phyloP scores from a whole-genome alignment of 2,888 invertebrate genomes.

The Archips crataeganus region DNA sequence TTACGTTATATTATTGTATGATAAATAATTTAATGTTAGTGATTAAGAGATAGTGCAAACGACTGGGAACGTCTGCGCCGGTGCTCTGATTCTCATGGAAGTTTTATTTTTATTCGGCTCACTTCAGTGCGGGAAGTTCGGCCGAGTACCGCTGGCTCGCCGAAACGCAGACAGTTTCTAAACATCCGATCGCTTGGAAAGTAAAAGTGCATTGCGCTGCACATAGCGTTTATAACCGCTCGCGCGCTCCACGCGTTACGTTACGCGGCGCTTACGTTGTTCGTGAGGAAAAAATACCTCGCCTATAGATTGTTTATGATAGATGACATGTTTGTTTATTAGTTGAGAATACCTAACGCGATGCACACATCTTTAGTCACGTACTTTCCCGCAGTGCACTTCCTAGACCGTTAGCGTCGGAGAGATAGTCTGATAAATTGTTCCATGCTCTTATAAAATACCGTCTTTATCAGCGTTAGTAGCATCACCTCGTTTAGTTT shows the following conservation, averaged over 20 bases:
- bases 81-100: constrained; percentile 52
- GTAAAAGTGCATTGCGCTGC: constrained; percentile 56
- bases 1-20: constrained; percentile 80
- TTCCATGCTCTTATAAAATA: constrained; percentile 60
- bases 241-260: constrained; percentile 35
- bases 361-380: constrained; percentile 22
- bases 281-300: constrained; percentile 36
- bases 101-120: constrained; percentile 46
- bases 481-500: constrained; percentile 66
- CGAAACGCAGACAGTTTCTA: constrained; percentile 41
- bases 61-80: constrained; percentile 82
- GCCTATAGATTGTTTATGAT: constrained; percentile 30
- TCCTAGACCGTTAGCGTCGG: constrained; percentile 25
- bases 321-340: constrained; percentile 29
- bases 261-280: constrained; percentile 23
- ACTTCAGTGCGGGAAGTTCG: constrained; percentile 45
- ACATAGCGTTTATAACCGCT: constrained; percentile 44
- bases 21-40: constrained; percentile 70
- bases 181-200: constrained; percentile 52
- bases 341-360: constrained; percentile 23
- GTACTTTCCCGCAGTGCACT: constrained; percentile 26
- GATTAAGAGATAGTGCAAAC: constrained; percentile 83
- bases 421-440: constrained; percentile 40
- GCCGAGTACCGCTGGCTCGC: constrained; percentile 20
- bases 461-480: constrained; percentile 62